Base-by-base conservation (phyloP, 2,113 vertebrate genomes). In the Aspidoscelis tigris region DNA sequence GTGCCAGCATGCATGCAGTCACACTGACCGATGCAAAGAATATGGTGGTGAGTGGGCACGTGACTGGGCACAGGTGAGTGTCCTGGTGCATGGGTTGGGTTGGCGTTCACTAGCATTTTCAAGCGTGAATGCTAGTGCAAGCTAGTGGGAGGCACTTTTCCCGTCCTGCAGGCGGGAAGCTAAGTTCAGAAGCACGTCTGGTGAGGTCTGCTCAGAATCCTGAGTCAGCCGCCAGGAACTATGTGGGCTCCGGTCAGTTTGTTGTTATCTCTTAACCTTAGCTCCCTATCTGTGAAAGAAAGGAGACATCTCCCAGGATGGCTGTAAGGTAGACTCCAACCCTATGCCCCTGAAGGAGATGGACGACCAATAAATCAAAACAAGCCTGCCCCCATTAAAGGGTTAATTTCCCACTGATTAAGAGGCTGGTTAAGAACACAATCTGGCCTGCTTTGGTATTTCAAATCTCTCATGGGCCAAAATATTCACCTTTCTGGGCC, bases 361-460 rank as follows among this genome's bases (percentile, higher is more conserved):
- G 55, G 53, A 83, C n/a, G 47, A 65, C 55, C 55, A 47, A 78
- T 78, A 65, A 78, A 79, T 79, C 53, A 70, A 50, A 72, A 26
- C 43, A 72, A 39, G 43, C 76, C 65, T 79, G 55, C 69, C 7
- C 0, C 1, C 20, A 26, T 22, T 84, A 61, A 78, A 78, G 76
- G 68, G 8, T 64, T 61, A 14, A 53, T 78, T 78, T 84, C 47
- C 53, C 33, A 61, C 76, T 64, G 83, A 64, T 84, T 78, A 72
- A 33, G 26, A 33, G 41, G 18, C 44, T 61, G 76, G 61, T 72
- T 84, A 78, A 77, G 39, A 41, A 41, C 24, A 18, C 18, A 53
- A 78, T 39, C 68, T 72, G 69, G 43, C 11, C 26, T n/a, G 18
- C 76, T 61, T 78, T 84, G 82, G 78, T 84, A 78, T 84, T 84